Evolutionary conservation across 1,140 invertebrate genomes (phyloP), one percentile per base, ranked within the genome.

Genomic region (Stegodyphus mimosarum): DNA sequence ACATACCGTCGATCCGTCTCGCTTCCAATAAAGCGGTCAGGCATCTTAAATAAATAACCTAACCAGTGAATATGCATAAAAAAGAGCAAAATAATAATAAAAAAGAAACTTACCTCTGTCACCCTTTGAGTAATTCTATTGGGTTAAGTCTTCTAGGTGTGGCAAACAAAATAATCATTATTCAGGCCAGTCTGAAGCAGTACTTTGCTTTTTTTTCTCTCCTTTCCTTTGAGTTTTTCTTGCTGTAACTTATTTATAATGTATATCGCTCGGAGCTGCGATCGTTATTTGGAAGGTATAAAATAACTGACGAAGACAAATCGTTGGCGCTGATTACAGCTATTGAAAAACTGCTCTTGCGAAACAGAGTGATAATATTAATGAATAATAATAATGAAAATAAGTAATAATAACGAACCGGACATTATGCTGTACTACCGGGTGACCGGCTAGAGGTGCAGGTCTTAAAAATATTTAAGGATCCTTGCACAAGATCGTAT

Each of bases 221-320:
- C 33, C 33, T 33, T 33, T 33, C 33, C 33, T 33, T 33, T 33
- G 33, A 33, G 33, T 33, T n/a, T 73, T 74, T 74, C 52, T 74
- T 74, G 72, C 52, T 48, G 72, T 74, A 71, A 71, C 70, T 18
- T 71, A 71, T 71, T 71, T 70, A 17, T 17, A 70, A 70, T 33
- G 48, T 79, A 33, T 33, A 53, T 79, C 18, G 70, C 78, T 64
- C 15, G 17, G 78, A 72, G 70, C 33, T 49, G 33, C 49, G 11
- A 49, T 60, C 55, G 55, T 60, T 60, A 60, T 60, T 11, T 60
- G 66, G 78, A 33, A 53, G 55, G 64, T 52, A 78, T 72, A 70
- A 81, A 72, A 63, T 60, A 63, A 81, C 78, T 81, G 78, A 81
- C 78, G 69, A 71, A 81, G 78, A 81, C 78, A 81, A 81, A 81